Conservation (phyloP, 2,888 invertebrate species). For the Ephialtes manifestator region DNA sequence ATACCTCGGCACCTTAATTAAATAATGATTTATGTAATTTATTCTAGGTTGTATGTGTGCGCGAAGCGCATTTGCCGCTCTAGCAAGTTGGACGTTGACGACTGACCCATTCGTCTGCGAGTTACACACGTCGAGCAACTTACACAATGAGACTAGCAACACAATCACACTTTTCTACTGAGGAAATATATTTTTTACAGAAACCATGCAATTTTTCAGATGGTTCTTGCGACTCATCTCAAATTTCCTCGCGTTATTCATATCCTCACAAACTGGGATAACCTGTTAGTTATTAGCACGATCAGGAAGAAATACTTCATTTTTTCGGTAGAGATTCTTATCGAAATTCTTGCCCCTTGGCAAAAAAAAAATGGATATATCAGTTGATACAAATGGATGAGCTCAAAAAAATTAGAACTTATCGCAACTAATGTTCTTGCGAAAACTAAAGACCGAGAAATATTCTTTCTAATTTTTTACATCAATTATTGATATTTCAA, state of each 20-base stretch:
- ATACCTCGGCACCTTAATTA: constrained; percentile 71
- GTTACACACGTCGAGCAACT: constrained; percentile 41
- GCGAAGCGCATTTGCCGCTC: constrained; percentile 42
- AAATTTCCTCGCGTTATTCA: background rate
- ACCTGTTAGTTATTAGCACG: constrained; percentile 13
- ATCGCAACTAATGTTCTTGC: too few species aligned
- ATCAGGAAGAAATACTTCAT: too few species aligned
- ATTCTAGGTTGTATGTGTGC: constrained; percentile 53
- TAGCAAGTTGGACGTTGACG: constrained; percentile 54
- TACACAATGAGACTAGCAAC: constrained; percentile 41
- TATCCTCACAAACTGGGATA: constrained; percentile 5
- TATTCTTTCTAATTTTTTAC: too few species aligned
- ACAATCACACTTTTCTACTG: constrained; percentile 15
- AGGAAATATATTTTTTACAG: constrained; percentile 14
- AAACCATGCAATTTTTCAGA: constrained; percentile 43
- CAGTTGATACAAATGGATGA: too few species aligned
- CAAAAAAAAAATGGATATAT: too few species aligned
- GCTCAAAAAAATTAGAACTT: too few species aligned
- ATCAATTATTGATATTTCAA: too few species aligned
- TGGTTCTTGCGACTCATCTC: constrained; percentile 42
- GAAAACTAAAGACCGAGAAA: too few species aligned
- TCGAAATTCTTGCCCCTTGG: too few species aligned
- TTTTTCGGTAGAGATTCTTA: too few species aligned
- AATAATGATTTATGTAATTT: constrained; percentile 74
- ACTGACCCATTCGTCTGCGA: constrained; percentile 58